Evolutionary conservation across 1,140 invertebrate species (phyloP), one percentile per base, ranked within the genome.

Genomic region (Lineus longissimus): DNA sequence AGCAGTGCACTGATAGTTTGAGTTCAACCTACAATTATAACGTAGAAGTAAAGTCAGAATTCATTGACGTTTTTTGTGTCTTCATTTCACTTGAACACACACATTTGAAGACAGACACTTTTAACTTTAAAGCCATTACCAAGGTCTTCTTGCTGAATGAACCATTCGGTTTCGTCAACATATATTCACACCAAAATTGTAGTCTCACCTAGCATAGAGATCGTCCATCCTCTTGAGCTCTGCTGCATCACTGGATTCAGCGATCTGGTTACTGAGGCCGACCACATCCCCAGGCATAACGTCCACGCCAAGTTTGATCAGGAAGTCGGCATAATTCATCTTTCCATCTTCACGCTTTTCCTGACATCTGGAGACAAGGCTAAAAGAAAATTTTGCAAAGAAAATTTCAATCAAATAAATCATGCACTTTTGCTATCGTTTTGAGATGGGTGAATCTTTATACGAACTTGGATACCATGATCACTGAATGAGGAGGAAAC

Each of bases 291-390:
- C 76, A 0, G 78, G 78, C 22, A 62, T 61, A 2, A 78, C 74
- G 56, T 75, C 75, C 0, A 80, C 74, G 30, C 75, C 72, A 13
- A 80, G 43, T 56, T 65, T 73, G 45, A 71, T 65, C 19, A 80
- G 61, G 55, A 78, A 80, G 55, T 78, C 75, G 55, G 76, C 63
- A 51, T 80, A 80, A 62, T 74, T 78, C 2, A 80, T 73, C 36
- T 70, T 70, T 1, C 68, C 73, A 23, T 73, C 69, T 2, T 58
- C 57, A 17, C 59, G 43, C 6, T 4, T 4, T 43, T 74, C 67
- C 13, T 64, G 40, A 64, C 74, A 75, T 13, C 72, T 62, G 31
- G 27, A 59, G 45, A 79, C 27, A 69, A 79, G 63, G 43, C 77
- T 79, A 63, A 25, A 68, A 64, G 59, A 45, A 54, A 47, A 43